A percentile compares a stretch with the other conserved stretches of the same genome.
phyloP scores from a whole-genome alignment of 2,113 vertebrate genomes.

The Myanophis thanlyinensis region DNA sequence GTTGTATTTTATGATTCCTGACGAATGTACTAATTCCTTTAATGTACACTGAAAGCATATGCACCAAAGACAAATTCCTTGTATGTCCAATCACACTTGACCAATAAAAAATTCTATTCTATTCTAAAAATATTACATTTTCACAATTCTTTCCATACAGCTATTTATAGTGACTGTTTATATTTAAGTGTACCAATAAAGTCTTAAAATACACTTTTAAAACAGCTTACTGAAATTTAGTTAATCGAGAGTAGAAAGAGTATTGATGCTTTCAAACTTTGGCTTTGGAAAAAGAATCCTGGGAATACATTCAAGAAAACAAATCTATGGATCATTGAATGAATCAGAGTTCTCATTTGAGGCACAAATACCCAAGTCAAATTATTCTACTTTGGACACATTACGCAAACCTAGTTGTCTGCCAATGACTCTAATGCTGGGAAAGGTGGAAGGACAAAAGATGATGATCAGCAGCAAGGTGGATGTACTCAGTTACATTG shows the following conservation, averaged over 20 bases:
- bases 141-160: background rate
- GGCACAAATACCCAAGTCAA: background rate
- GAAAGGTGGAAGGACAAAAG: background rate
- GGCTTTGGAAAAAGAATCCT: background rate
- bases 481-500: background rate
- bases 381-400: background rate
- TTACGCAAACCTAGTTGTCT: background rate
- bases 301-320: background rate
- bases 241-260: background rate
- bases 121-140: background rate
- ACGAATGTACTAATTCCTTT: no score
- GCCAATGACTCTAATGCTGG: background rate
- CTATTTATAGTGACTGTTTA: background rate
- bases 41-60: no score
- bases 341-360: background rate
- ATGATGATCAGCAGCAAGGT: background rate
- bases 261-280: background rate
- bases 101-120: no score
- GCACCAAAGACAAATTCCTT: no score
- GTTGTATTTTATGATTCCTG: no score
- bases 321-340: background rate
- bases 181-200: background rate
- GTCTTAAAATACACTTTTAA: background rate
- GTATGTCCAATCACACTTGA: no score
- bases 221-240: background rate